These are phyloP conservation scores for Griposia aprilina DNA, from an alignment of 2,888 invertebrate species.

Conservation along the genomic window DNA sequence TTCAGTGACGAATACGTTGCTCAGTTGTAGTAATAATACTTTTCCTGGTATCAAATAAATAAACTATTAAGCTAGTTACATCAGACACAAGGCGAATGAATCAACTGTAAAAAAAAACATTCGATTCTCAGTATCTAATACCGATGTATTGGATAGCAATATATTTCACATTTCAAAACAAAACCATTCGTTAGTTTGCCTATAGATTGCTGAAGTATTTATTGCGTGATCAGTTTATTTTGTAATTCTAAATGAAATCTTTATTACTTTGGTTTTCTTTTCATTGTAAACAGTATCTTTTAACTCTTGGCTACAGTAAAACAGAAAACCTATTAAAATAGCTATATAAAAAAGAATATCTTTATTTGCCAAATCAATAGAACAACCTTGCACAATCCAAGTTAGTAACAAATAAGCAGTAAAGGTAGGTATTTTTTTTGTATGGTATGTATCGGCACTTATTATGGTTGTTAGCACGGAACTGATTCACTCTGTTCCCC, in stretches of 20 bases:
- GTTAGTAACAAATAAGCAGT: too few species aligned
- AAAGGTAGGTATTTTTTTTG: too few species aligned
- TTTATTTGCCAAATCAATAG: too few species aligned
- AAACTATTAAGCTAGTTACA: conserved; percentile 4
- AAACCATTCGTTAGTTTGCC: conserved; percentile 18
- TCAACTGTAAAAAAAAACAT: conserved; percentile 28
- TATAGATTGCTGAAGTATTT: conserved; percentile 12
- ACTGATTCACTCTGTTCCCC: too few species aligned
- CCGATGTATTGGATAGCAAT: conserved; percentile 38
- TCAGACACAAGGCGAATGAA: conserved; percentile 6
- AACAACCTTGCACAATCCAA: too few species aligned
- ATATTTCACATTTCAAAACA: conserved; percentile 29
- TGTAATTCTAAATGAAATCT: not conserved
- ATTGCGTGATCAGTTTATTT: conserved; percentile 1
- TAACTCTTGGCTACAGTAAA: too few species aligned
- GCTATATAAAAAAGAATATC: too few species aligned
- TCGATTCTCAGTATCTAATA: conserved; percentile 7
- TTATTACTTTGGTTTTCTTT: not conserved
- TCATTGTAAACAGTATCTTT: not conserved
- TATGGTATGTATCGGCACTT: too few species aligned
- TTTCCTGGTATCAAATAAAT: conserved; percentile 18
- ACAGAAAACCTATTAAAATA: too few species aligned
- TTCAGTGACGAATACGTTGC: not conserved
- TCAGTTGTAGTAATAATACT: not conserved
- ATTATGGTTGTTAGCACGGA: too few species aligned